Conservation (phyloP, 2,113 vertebrate species). For the Erinaceus europaeus region DNA sequence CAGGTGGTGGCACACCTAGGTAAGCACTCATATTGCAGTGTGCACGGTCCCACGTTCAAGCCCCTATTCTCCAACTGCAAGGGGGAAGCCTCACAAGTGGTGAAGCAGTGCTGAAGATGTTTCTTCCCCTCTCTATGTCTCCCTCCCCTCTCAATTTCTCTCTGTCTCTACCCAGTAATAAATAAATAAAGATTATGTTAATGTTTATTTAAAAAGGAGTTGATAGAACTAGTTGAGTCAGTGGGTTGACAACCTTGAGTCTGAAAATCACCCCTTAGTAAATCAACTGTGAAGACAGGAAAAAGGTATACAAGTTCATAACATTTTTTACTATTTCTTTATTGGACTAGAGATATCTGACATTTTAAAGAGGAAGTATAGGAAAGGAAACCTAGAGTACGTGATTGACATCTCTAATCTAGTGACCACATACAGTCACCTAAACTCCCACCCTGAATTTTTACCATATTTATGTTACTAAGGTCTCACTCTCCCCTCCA, state of each 20-base stretch:
- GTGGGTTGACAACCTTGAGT: neutral
- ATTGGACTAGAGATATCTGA: neutral
- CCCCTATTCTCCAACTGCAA: too few species aligned
- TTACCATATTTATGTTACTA: neutral
- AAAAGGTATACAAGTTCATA: neutral
- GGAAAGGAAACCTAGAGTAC: neutral
- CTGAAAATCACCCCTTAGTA: neutral
- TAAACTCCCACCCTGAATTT: neutral
- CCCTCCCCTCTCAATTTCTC: too few species aligned
- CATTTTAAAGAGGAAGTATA: neutral
- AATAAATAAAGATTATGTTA: too few species aligned
- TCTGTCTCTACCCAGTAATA: too few species aligned
- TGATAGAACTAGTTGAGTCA: neutral
- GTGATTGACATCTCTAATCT: neutral
- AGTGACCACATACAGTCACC: neutral
- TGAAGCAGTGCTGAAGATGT: too few species aligned
- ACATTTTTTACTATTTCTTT: neutral
- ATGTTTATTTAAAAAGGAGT: too few species aligned
- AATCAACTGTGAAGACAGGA: too few species aligned
- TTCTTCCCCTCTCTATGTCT: too few species aligned
- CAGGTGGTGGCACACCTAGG: too few species aligned
- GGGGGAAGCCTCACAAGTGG: too few species aligned
- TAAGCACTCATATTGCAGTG: too few species aligned
- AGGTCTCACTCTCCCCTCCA: neutral
- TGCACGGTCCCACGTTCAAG: too few species aligned